Conservation (phyloP, 2,797 vertebrate genomes). For the Eospalax fontanierii region DNA sequence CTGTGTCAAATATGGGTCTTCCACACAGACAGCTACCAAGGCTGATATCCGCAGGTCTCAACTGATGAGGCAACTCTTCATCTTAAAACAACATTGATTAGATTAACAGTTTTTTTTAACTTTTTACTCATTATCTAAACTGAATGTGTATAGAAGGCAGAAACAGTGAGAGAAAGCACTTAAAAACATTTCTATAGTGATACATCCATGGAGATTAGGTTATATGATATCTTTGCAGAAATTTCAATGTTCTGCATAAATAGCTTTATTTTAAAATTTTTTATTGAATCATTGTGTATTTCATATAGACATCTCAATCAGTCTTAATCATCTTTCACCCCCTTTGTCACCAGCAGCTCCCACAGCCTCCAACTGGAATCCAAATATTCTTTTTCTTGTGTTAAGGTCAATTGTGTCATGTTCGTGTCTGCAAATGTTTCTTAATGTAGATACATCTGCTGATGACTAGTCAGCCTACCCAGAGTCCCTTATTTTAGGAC, state of each 20-base stretch:
- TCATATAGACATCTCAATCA: no score
- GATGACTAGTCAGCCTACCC: no score
- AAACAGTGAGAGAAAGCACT: not conserved
- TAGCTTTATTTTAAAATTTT: no score
- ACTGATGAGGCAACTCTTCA: not conserved
- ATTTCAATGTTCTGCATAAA: not conserved
- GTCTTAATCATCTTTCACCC: no score
- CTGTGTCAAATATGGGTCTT: not conserved
- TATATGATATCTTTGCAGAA: conserved; percentile 11
- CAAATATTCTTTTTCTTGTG: no score
- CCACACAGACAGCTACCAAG: not conserved
- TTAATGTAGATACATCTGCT: no score
- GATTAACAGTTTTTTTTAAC: not conserved
- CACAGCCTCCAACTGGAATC: no score
- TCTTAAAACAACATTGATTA: not conserved
- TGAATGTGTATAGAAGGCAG: not conserved
- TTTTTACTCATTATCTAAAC: not conserved
- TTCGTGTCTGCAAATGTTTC: no score
- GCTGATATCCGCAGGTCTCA: not conserved
- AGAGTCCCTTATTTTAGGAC: no score
- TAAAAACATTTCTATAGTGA: not conserved
- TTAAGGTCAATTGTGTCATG: no score
- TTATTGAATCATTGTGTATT: no score
- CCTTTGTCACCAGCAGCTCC: no score
- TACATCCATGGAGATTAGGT: not conserved